Percentiles rank a stretch among this genome's conserved stretches.
Evolutionary conservation across 2,113 vertebrate species (phyloP).

Genomic region (Sorex fumeus): DNA sequence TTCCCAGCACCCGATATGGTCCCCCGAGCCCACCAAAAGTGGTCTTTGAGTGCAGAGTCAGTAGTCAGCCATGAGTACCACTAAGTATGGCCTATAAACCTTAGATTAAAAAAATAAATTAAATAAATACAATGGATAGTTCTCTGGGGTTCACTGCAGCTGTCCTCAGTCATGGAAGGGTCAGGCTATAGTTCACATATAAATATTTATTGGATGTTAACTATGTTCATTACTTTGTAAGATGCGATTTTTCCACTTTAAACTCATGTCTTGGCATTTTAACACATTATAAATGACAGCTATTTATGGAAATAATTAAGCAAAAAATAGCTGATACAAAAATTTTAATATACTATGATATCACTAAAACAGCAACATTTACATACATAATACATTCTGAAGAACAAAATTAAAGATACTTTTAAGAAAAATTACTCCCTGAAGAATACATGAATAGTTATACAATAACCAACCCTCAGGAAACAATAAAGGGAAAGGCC

Average conservation of each 20-base stretch:
- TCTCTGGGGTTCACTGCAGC: neutral
- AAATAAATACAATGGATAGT: neutral
- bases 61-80: too few relatives aligned
- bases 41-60: too few relatives aligned
- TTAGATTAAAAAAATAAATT: too few relatives aligned
- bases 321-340: conserved; percentile 50
- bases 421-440: conserved; percentile 60
- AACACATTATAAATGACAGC: conserved; percentile 41
- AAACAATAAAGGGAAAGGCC: conserved; percentile 64
- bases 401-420: conserved; percentile 74
- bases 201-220: conserved; percentile 47
- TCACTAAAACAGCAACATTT: conserved; percentile 58
- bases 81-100: too few relatives aligned
- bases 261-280: conserved; percentile 54
- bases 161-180: neutral
- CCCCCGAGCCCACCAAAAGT: too few relatives aligned
- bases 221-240: neutral
- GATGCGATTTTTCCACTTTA: conserved; percentile 20
- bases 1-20: too few relatives aligned
- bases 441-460: conserved; percentile 64
- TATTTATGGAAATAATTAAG: conserved; percentile 72
- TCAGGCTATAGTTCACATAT: conserved; percentile 15
- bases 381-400: conserved; percentile 67
- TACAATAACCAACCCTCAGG: conserved; percentile 39
- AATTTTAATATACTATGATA: conserved; percentile 57